Evolutionary conservation across 2,797 vertebrate genomes (phyloP).

Genomic region (Tangara arthus): DNA sequence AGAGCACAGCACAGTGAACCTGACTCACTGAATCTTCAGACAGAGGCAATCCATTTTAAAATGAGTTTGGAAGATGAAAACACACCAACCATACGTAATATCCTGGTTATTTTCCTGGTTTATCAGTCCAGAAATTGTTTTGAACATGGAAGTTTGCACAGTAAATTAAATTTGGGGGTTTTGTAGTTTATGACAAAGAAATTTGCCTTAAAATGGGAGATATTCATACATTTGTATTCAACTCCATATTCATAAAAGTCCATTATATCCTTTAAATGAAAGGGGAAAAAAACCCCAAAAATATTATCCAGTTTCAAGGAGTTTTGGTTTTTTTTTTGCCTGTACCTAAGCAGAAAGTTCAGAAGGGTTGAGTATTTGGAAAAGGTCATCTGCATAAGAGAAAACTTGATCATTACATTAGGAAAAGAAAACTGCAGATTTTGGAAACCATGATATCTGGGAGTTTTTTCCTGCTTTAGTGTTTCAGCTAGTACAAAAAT

Average conservation of each 20-base stretch:
- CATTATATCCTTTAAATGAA: not conserved
- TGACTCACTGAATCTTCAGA: not conserved
- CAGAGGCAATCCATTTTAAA: not conserved
- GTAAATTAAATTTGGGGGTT: not conserved
- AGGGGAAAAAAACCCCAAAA: not conserved
- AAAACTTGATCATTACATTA: not conserved
- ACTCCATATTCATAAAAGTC: not conserved
- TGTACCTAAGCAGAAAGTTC: not conserved
- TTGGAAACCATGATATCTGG: slow-evolving; percentile 22
- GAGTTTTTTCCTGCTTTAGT: not conserved
- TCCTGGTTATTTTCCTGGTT: not conserved
- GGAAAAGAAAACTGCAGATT: slow-evolving; percentile 16
- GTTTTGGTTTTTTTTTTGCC: not conserved
- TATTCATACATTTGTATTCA: not conserved
- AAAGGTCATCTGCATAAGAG: slow-evolving; percentile 14
- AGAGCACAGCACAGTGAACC: not conserved
- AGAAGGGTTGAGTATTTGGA: not conserved
- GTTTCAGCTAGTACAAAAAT: not conserved
- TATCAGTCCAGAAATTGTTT: not conserved
- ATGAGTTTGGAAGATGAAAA: not conserved
- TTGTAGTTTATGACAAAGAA: not conserved
- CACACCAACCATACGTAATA: not conserved
- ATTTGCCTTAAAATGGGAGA: not conserved
- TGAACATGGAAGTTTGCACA: not conserved
- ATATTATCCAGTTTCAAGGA: not conserved